Percentiles rank a stretch among this genome's conserved stretches.
Conservation (phyloP, 2,797 vertebrate species). For the Threskiornis aethiopicus region DNA sequence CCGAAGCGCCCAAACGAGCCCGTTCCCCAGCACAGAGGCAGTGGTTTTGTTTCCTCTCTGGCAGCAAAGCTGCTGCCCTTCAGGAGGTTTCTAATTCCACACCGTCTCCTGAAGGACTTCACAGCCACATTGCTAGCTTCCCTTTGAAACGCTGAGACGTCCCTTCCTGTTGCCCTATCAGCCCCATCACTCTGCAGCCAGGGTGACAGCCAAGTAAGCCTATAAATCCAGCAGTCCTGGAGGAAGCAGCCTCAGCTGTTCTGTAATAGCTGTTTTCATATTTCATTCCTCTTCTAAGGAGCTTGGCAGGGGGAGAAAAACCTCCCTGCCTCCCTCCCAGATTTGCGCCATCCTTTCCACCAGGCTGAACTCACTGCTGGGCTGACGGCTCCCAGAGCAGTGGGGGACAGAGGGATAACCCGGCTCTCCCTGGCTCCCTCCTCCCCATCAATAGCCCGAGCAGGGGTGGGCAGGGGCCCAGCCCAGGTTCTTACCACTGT, state of each 20-base stretch:
- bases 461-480: neutral
- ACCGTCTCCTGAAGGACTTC: neutral
- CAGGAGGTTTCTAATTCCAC: neutral
- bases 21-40: neutral
- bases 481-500: constrained; percentile 83
- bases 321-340: neutral
- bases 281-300: neutral
- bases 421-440: neutral
- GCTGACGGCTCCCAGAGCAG: fast-evolving
- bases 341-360: neutral
- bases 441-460: neutral
- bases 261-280: neutral
- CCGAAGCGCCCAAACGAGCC: neutral
- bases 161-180: neutral
- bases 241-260: neutral
- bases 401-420: neutral
- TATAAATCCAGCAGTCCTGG: neutral
- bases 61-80: neutral
- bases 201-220: neutral
- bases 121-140: neutral
- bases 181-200: neutral
- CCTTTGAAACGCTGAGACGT: neutral
- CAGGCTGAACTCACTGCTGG: neutral
- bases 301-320: neutral
- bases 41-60: neutral